Base-by-base conservation (phyloP, 1,140 invertebrate species). In the Thrips palmi region DNA sequence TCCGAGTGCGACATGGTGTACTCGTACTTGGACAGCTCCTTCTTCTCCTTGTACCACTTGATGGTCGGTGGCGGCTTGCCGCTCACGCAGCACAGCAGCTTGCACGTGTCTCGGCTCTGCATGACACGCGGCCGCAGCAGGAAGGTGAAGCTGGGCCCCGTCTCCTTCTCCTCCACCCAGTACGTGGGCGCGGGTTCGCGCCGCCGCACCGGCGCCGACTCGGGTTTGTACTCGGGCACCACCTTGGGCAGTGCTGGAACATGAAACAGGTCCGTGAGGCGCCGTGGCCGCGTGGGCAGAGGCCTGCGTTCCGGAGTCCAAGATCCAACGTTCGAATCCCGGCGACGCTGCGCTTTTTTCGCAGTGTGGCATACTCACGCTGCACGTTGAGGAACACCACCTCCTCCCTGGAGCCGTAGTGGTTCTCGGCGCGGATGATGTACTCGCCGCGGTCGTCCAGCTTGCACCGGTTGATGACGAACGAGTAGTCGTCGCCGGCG, bases 331-430 rank as follows among this genome's bases (percentile, higher is more conserved):
- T n/a, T n/a, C n/a, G n/a, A n/a, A n/a, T n/a, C n/a, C n/a, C n/a
- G n/a, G n/a, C n/a, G n/a, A n/a, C n/a, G n/a, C n/a, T n/a, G n/a
- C n/a, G n/a, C n/a, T n/a, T 38, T 33, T 38, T 38, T 30, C 14
- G 14, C 36, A 31, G n/a, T n/a, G n/a, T n/a, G 27, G 31, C 24
- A 24, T 22, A 66, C 72, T 71, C 63, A 85, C 83, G 83, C 71
- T 96, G 89, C 18, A 99, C 92, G 54, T 94, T 96, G 2, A 99
- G 68, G 70, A 93, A 94, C 4, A 94, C 89, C 33, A 88, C 78
- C 61, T 96, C 92, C 63, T 98, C 93, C 47, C 83, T 71, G 50
- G 79, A 85, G 32, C 94, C 94, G 59, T 94, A 98, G 54, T 88
- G 85, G 65, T 98, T 99, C 58, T 97, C 89, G 2, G 94, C 94